Conservation (phyloP, 1,140 invertebrate species). For the Orius laevigatus region DNA sequence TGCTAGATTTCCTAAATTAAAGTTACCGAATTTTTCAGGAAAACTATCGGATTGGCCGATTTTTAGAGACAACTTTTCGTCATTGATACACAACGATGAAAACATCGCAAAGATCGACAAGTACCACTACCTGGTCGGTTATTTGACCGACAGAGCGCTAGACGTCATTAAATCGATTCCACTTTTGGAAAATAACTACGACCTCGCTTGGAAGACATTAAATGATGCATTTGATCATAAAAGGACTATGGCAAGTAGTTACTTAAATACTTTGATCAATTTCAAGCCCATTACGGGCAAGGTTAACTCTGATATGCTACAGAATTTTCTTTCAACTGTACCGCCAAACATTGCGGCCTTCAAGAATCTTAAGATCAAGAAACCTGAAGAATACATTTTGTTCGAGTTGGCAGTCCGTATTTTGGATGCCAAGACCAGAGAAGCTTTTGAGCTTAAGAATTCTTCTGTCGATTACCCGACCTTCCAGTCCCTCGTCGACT, state of each 20-base stretch:
- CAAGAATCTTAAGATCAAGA: background rate
- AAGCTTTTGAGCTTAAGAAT: slow-evolving; percentile 2
- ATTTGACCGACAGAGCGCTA: too few species aligned
- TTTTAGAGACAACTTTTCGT: too few species aligned
- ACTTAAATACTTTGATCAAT: background rate
- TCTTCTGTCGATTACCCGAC: background rate
- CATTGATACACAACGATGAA: too few species aligned
- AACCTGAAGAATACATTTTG: background rate
- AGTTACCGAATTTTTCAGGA: too few species aligned
- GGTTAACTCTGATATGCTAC: background rate
- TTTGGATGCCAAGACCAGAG: background rate
- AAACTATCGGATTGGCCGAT: too few species aligned
- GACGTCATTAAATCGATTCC: too few species aligned
- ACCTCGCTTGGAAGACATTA: slow-evolving; percentile 1
- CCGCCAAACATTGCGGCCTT: background rate
- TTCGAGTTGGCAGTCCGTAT: background rate
- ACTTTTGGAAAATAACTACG: slow-evolving; percentile 3
- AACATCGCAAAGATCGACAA: too few species aligned
- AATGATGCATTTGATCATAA: slow-evolving; percentile 4
- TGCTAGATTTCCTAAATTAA: too few species aligned
- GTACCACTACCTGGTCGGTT: too few species aligned
- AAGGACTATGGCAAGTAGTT: background rate
- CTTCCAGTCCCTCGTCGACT: background rate
- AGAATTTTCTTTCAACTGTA: background rate
- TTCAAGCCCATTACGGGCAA: background rate